Base-by-base conservation (phyloP, 2,797 vertebrate genomes). In the Eidolon dupreanum region DNA sequence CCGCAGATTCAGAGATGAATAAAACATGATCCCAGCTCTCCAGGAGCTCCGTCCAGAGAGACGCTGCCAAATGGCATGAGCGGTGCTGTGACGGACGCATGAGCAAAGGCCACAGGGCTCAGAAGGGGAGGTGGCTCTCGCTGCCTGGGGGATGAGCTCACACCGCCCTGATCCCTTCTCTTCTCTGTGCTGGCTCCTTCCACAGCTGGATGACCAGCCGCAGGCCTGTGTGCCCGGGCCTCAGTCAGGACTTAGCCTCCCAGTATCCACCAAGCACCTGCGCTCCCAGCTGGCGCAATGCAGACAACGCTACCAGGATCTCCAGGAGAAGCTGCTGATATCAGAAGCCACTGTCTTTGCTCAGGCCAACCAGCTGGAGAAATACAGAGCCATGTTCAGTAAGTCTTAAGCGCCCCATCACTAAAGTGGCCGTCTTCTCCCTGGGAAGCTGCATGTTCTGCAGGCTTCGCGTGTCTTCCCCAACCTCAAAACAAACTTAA, bases 281-380 rank as follows among this genome's bases (percentile, higher is more conserved):
- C 97, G 61, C 43, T 98, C 99, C 0, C 98, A 99, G 91, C 98
- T 99, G 97, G 98, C 97, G 0, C 98, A 99, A 55, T 99, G 99
- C 92, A 98, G 97, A 63, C 99, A 98, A 75, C 98, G 99, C 97
- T 99, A 99, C 97, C 98, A 98, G 84, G 99, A 99, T 75, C 99
- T 99, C 96, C 99, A 99, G 97, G 99, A 99, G 97, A 99, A 99
- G 93, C 99, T 99, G 10, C 99, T 99, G 87, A 99, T 99, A 85
- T 99, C 99, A 0, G 99, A 99, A 97, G 99, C 99, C 79, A 99
- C 98, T 0, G 99, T 99, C 65, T 99, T 99, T 13, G 99, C 99
- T 49, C 99, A 99, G 98, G 99, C 99, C 0, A 98, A 99, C 82
- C 99, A 99, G 87, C 99, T 99, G 94, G 99, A 99, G 97, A 99